A percentile compares a stretch with the other conserved stretches of the same genome.
phyloP scores from a whole-genome alignment of 1,140 invertebrate genomes.

The Brachionus rotundiformis region DNA sequence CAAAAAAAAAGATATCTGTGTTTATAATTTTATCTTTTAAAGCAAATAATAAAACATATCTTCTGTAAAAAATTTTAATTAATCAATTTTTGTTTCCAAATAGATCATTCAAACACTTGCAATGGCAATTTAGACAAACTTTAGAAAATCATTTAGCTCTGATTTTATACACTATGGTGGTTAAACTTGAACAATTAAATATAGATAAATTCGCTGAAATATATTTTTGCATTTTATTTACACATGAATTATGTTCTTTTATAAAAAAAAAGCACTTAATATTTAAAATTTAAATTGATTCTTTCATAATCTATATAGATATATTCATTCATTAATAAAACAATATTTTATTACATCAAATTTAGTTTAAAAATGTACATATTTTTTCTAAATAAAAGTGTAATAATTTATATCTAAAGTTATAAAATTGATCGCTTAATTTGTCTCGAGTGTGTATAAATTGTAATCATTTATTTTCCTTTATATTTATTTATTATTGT shows the following conservation, averaged over 20 bases:
- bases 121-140: not conserved
- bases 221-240: not conserved
- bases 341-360: conserved; percentile 2
- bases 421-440: not conserved
- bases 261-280: not conserved
- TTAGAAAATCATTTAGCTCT: no score
- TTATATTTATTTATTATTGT: no score
- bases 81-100: not conserved
- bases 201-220: not conserved
- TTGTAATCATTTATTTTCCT: conserved; percentile 14
- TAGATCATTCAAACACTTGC: not conserved
- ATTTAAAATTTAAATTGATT: conserved; percentile 10
- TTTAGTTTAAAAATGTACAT: no score
- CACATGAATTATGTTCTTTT: not conserved
- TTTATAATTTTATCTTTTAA: not conserved
- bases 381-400: no score
- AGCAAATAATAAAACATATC: not conserved
- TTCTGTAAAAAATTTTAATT: not conserved
- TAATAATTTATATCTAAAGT: no score
- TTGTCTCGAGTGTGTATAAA: not conserved
- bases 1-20: not conserved
- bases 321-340: no score
- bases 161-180: not conserved
- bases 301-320: no score
- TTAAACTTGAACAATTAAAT: not conserved